Base-by-base conservation (phyloP, 2,888 invertebrate genomes). In the Geotrupes spiniger region DNA sequence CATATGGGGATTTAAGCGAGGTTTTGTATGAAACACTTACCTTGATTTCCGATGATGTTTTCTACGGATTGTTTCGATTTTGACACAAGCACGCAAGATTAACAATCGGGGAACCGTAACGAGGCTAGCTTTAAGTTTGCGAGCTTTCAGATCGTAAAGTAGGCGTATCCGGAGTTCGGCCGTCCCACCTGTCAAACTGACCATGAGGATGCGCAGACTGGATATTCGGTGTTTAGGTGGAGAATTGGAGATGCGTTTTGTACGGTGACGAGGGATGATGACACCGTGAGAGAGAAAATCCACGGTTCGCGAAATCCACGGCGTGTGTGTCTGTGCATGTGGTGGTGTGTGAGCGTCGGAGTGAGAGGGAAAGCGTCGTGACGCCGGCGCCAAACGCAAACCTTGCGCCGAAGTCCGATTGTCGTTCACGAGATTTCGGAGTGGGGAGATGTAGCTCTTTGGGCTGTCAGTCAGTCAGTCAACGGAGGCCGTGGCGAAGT, bases 391-490 rank as follows among this genome's bases (percentile, higher is more conserved):
- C 56, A 59, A 61, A 62, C 61, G 45, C 47, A 63, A 68, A 58
- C 68, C 65, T 66, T 68, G 70, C 70, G 69, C 56, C 57, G 21
- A 21, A 4, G 58, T 54, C 56, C 59, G 57, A 54, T 52, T 54
- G 57, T 57, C 51, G 57, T 55, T 49, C 53, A 52, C 52, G 33
- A 33, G 33, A 33, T 15, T 12, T 33, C 53, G 53, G 57, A 54
- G 70, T 68, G 69, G 59, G 66, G 65, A 64, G 62, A 63, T 65
- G 69, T 63, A 66, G 63, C 65, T 64, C 61, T 42, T 61, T 63
- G 21, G 64, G 52, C 69, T 73, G 73, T 73, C 73, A 73, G 67
- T 73, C 74, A 73, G 66, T 73, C 71, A 73, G 73, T 73, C 70
- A 71, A 66, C 70, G 68, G 68, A 69, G 70, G 65, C 66, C 65